Evolutionary conservation across 2,888 invertebrate genomes (phyloP).

Genomic region (Ypsolopha scabrella): DNA sequence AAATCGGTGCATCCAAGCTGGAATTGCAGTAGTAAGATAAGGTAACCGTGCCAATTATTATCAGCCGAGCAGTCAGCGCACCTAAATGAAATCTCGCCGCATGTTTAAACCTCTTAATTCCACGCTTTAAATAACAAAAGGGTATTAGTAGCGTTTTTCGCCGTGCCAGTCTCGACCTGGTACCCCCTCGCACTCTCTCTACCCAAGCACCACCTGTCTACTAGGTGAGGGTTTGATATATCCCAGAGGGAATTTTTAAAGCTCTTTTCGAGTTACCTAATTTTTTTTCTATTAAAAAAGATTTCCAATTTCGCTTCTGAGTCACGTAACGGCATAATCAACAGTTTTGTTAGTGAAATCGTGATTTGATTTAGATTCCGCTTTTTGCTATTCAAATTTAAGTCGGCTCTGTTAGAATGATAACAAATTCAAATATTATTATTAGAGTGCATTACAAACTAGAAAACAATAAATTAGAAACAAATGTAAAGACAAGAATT

Average conservation of each 20-base stretch:
- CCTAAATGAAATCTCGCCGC: constrained; percentile 6
- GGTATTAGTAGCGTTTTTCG: constrained; percentile 42
- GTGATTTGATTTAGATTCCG: neutral
- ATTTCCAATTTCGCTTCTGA: neutral
- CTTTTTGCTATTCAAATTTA: too few species aligned
- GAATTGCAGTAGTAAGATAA: too few species aligned
- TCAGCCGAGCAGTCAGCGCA: too few species aligned
- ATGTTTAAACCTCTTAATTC: constrained; percentile 37
- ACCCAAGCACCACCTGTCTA: constrained; percentile 22
- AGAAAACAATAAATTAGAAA: too few species aligned
- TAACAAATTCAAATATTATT: too few species aligned
- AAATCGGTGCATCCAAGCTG: too few species aligned
- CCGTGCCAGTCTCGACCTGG: constrained; percentile 37
- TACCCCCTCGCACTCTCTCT: constrained; percentile 35
- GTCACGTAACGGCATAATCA: neutral
- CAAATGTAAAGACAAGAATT: too few species aligned
- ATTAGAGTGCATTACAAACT: too few species aligned
- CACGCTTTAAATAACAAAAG: constrained; percentile 52
- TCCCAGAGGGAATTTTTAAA: constrained; percentile 9
- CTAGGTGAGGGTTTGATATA: constrained; percentile 23
- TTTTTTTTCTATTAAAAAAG: constrained; percentile 10
- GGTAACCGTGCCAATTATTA: too few species aligned
- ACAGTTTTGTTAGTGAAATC: neutral
- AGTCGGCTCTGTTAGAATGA: too few species aligned
- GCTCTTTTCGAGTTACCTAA: neutral